Evolutionary conservation across 2,888 invertebrate genomes (phyloP), one percentile per base, ranked within the genome.

Genomic region (Tachina lurida): DNA sequence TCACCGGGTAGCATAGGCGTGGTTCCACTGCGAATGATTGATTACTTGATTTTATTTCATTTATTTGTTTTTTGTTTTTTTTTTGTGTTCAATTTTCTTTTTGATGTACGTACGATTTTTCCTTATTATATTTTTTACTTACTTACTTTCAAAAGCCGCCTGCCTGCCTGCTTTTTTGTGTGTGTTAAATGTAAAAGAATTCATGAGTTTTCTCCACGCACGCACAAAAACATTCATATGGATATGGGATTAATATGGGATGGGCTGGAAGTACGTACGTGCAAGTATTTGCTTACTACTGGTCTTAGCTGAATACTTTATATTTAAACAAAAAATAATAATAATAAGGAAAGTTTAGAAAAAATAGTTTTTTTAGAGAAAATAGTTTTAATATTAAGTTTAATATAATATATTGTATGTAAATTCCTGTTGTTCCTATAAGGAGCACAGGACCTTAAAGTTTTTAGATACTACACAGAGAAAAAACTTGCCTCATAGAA

Each of bases 1-100:
- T 90, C 88, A 90, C 90, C 90, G 90, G 90, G 91, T 86, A 80
- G 86, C 86, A 90, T 90, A 91, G 92, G 92, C 92, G 92, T 92
- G 92, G 92, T 90, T 89, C 91, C 88, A 88, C 87, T 71, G 84
- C 88, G 89, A 89, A 91, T 91, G 91, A 91, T 91, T 91, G 91
- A 91, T 91, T 91, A 88, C 90, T 75, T 81, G 56, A 49, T 49
- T 65, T 89, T 87, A 54, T 56, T 80, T 5, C 19, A 19, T 45
- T 49, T 15, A 19, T 47, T 74, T 79, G 73, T 81, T 65, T 65
- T 58, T 74, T 84, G 63, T 79, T 74, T 84, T 74, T 84, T 49
- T 77, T 81, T 71, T 43, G 5, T 31, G 31, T 41, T 74, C 12
- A 45, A 68, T 74, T 71, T 75, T 62, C 70, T 54, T 52, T 22